These are phyloP conservation scores for Drosophila neoperkinsi DNA, from an alignment of 2,888 invertebrate species.

Conservation along the genomic window DNA sequence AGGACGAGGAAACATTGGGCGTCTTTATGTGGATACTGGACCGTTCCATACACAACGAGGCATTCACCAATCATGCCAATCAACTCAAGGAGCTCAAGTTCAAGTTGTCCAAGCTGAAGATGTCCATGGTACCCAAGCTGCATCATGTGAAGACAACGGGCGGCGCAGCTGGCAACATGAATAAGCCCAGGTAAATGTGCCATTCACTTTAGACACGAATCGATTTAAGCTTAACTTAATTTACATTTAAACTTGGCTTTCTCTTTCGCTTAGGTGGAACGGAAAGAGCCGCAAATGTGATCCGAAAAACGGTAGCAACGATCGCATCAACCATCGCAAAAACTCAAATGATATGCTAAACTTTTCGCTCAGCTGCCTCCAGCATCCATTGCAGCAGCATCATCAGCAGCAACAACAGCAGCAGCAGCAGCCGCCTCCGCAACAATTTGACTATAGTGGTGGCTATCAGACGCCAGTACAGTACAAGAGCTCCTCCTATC, in stretches of 20 bases:
- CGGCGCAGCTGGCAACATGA: conserved; percentile 73
- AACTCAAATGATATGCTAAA: conserved; percentile 84
- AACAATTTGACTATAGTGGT: conserved; percentile 67
- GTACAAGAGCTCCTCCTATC: conserved; percentile 84
- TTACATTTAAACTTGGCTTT: conserved; percentile 1
- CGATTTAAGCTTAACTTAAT: background rate
- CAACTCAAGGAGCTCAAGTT: conserved; percentile 84
- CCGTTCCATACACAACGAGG: conserved; percentile 84
- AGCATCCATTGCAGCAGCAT: conserved; percentile 69
- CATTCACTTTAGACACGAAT: background rate
- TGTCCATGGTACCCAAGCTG: conserved; percentile 82
- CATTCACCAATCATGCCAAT: conserved; percentile 83
- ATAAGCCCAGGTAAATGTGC: conserved; percentile 82
- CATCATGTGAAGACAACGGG: conserved; percentile 80
- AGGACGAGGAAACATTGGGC: conserved; percentile 84
- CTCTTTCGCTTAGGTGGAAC: conserved; percentile 78
- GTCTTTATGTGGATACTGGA: conserved; percentile 84
- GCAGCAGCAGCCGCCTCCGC: conserved; percentile 39
- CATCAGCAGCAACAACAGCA: conserved; percentile 60
- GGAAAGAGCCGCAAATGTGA: conserved; percentile 83
- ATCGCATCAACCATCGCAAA: conserved; percentile 84
- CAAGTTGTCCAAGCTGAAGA: conserved; percentile 84
- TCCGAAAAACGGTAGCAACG: conserved; percentile 82
- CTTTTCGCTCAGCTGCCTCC: conserved; percentile 75
- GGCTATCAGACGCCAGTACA: conserved; percentile 73